Evolutionary conservation across 2,888 invertebrate species (phyloP).

Genomic region (Diarsia mendica): DNA sequence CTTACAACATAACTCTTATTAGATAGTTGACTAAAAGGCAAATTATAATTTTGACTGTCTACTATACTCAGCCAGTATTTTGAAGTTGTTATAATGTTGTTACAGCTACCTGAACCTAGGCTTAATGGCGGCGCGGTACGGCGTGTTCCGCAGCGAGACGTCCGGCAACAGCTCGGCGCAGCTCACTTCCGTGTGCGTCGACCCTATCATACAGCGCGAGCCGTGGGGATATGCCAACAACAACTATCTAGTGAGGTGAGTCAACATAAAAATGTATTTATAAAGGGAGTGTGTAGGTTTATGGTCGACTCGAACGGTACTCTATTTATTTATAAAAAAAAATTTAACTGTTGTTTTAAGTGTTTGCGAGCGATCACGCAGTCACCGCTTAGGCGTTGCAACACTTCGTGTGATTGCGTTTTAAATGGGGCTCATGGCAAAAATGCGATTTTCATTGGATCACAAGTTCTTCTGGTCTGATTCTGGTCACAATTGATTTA

Average conservation of each 20-base stretch:
- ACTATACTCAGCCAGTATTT: neutral
- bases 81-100: slow-evolving; percentile 29
- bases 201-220: slow-evolving; percentile 93
- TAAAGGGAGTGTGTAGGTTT: too few relatives aligned
- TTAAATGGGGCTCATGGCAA: too few relatives aligned
- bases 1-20: neutral
- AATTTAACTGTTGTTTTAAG: too few relatives aligned
- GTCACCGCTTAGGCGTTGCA: too few relatives aligned
- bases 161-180: slow-evolving; percentile 80
- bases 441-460: neutral
- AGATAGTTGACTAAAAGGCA: neutral
- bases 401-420: too few relatives aligned
- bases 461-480: neutral
- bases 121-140: slow-evolving; percentile 96
- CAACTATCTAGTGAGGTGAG: slow-evolving; percentile 92
- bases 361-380: too few relatives aligned
- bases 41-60: neutral
- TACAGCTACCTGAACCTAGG: slow-evolving; percentile 97
- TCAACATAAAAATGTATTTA: too few relatives aligned
- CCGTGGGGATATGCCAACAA: slow-evolving; percentile 94
- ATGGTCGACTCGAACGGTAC: too few relatives aligned
- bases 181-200: slow-evolving; percentile 94
- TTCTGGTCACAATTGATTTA: neutral
- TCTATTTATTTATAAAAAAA: too few relatives aligned
- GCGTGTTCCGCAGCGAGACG: slow-evolving; percentile 91